A percentile compares a stretch with the other conserved stretches of the same genome.
Evolutionary conservation across 1,140 invertebrate species (phyloP).

Genomic region (Camponotus vicinus): DNA sequence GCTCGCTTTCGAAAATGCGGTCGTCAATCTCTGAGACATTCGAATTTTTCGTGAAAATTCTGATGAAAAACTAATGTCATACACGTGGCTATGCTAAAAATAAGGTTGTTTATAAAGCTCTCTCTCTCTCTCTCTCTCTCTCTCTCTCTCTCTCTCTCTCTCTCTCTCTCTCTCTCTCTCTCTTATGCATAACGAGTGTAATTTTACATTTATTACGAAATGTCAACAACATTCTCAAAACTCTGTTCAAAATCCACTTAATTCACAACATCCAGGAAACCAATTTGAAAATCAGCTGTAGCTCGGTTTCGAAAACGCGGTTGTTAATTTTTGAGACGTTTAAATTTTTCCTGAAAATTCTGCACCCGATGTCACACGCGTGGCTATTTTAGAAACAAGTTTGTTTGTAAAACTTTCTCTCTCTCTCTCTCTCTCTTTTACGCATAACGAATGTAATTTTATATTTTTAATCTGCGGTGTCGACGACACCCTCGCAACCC

Average conservation of each 20-base stretch:
- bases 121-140: too few relatives aligned
- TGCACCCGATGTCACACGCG: background rate
- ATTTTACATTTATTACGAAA: too few relatives aligned
- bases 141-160: too few relatives aligned
- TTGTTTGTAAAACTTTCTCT: background rate
- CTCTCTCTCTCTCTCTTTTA: background rate
- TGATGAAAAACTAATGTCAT: background rate
- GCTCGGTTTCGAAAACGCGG: background rate
- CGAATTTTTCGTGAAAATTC: background rate
- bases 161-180: too few relatives aligned
- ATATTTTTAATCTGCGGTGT: background rate
- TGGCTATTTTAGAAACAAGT: background rate
- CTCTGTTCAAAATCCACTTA: too few relatives aligned
- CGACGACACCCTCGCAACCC: background rate
- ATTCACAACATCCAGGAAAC: too few relatives aligned
- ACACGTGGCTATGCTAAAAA: too few relatives aligned
- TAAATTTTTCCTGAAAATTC: too few relatives aligned
- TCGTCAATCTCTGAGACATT: background rate
- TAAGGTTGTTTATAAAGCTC: too few relatives aligned
- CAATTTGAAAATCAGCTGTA: background rate
- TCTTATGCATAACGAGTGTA: too few relatives aligned
- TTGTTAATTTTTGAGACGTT: background rate
- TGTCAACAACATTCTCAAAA: too few relatives aligned
- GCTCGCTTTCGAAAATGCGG: background rate
- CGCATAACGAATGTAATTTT: conserved; percentile 10